Conservation (phyloP, 2,113 vertebrate species). For the Myiagra hebetior region DNA sequence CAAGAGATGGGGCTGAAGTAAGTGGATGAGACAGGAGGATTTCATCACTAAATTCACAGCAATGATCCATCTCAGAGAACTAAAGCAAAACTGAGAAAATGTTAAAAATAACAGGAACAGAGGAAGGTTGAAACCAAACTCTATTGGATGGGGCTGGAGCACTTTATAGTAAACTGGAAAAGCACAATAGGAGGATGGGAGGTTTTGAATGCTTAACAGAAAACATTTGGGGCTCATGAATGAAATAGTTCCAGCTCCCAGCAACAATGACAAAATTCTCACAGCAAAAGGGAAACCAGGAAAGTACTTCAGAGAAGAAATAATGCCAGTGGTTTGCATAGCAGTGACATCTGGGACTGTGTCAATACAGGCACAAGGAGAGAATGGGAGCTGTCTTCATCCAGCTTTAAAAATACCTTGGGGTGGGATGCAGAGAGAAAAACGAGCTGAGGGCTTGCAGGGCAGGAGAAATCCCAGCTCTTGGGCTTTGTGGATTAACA, state of each 20-base stretch:
- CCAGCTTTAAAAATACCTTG: background rate
- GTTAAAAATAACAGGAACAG: background rate
- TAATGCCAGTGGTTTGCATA: background rate
- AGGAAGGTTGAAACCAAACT: background rate
- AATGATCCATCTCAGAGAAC: background rate
- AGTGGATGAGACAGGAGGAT: background rate
- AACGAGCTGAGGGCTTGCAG: background rate
- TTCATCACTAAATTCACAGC: background rate
- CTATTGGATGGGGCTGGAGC: background rate
- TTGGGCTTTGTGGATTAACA: background rate
- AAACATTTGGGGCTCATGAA: slow-evolving; percentile 22
- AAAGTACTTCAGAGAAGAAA: background rate
- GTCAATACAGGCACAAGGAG: background rate
- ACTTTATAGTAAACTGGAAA: background rate
- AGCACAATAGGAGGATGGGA: background rate
- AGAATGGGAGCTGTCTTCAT: background rate
- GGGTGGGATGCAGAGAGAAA: background rate
- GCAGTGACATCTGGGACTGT: background rate
- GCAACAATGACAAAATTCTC: background rate
- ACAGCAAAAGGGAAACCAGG: slow-evolving; percentile 5
- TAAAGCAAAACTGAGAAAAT: background rate
- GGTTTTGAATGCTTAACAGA: background rate
- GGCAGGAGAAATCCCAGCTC: background rate
- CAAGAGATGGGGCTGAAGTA: background rate
- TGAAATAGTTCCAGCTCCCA: background rate